Conservation (phyloP, 1,140 invertebrate genomes). For the Drosophila tropicalis region DNA sequence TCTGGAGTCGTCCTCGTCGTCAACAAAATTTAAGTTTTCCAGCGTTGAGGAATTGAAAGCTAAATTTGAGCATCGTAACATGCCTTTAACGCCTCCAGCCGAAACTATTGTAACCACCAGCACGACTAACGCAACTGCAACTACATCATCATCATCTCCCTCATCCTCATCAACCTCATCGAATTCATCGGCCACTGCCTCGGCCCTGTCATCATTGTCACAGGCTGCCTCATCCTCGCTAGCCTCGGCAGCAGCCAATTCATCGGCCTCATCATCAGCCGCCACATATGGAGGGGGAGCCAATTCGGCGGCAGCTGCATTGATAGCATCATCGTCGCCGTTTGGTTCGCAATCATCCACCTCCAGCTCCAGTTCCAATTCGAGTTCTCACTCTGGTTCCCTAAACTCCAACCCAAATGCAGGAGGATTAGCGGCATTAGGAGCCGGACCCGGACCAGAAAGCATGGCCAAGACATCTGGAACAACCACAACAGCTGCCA, state of each 20-base stretch:
- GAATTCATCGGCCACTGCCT: conserved; percentile 68
- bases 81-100: conserved; percentile 70
- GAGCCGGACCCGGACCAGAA: conserved; percentile 28
- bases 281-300: conserved; percentile 68
- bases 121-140: neutral
- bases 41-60: conserved; percentile 79
- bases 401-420: conserved; percentile 45
- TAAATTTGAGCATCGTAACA: conserved; percentile 75
- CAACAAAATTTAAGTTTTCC: conserved; percentile 66
- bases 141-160: conserved; percentile 67
- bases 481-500: conserved; percentile 21
- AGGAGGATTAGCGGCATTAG: neutral
- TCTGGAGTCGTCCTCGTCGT: neutral
- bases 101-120: conserved; percentile 35
- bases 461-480: conserved; percentile 39
- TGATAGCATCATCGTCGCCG: conserved; percentile 64
- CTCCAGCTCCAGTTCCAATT: conserved; percentile 24
- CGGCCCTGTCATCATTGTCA: conserved; percentile 67
- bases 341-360: conserved; percentile 68
- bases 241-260: conserved; percentile 56
- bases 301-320: conserved; percentile 64
- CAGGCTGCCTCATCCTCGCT: conserved; percentile 59
- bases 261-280: conserved; percentile 60
- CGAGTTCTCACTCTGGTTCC: conserved; percentile 44
- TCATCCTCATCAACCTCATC: conserved; percentile 75